Evolutionary conservation across 2,113 vertebrate genomes (phyloP).

Genomic region (Chamaea fasciata): DNA sequence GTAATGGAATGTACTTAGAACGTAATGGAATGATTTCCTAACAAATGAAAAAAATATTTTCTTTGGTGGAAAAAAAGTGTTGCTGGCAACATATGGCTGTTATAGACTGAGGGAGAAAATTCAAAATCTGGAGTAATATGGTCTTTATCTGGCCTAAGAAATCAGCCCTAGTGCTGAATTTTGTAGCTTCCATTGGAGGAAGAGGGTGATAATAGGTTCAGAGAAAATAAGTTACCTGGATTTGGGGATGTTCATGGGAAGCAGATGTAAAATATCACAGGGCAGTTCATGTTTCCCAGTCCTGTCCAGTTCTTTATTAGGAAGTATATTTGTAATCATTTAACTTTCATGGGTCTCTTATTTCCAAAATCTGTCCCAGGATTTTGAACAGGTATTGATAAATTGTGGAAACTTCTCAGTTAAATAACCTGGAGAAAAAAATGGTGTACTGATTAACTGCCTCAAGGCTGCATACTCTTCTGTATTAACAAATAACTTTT

Average conservation of each 20-base stretch:
- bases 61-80: neutral
- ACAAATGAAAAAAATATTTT: neutral
- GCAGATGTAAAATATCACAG: neutral
- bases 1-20: neutral
- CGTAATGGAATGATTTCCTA: neutral
- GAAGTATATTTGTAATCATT: neutral
- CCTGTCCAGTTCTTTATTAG: neutral
- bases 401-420: neutral
- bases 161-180: neutral
- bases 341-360: neutral
- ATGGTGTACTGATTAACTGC: neutral
- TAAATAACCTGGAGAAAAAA: neutral
- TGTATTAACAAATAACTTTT: conserved; percentile 6
- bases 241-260: neutral
- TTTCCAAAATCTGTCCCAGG: neutral
- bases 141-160: neutral
- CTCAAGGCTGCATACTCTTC: neutral
- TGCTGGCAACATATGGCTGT: neutral
- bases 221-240: neutral
- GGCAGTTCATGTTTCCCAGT: neutral
- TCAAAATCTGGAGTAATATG: neutral
- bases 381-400: neutral
- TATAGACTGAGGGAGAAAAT: neutral
- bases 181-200: neutral
- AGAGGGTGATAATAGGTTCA: neutral